Conservation (phyloP, 1,140 invertebrate species). For the Eciton burchellii region DNA sequence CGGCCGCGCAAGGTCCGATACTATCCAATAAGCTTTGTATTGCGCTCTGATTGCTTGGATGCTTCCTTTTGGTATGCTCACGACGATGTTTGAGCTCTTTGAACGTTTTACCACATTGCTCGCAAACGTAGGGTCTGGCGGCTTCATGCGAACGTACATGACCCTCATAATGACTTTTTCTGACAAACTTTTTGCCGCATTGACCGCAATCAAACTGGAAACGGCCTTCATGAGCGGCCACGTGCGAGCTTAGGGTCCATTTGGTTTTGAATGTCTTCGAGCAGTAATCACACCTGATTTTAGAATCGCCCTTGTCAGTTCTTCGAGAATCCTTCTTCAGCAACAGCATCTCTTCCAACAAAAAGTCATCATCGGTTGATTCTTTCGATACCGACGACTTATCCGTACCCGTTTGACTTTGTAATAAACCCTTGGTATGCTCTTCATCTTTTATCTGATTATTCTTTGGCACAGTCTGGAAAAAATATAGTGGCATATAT, state of each 20-base stretch:
- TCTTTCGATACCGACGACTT: constrained; percentile 62
- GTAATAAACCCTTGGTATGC: constrained; percentile 71
- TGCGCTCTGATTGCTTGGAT: constrained; percentile 78
- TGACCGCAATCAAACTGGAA: constrained; percentile 83
- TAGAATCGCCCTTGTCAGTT: constrained; percentile 48
- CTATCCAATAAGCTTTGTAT: constrained; percentile 82
- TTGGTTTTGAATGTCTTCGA: constrained; percentile 85
- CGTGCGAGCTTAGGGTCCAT: constrained; percentile 84
- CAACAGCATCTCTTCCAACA: constrained; percentile 82
- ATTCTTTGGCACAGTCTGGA: constrained; percentile 23
- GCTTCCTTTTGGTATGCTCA: constrained; percentile 83
- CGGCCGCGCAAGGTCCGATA: constrained; percentile 79
- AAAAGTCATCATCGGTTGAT: constrained; percentile 78
- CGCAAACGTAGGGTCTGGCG: constrained; percentile 82
- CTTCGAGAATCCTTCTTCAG: constrained; percentile 77
- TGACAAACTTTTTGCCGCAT: constrained; percentile 84
- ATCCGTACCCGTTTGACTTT: constrained; percentile 45
- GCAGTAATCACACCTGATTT: constrained; percentile 83
- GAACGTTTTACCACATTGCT: constrained; percentile 83
- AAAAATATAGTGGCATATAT: background rate
- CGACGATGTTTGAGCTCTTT: constrained; percentile 84
- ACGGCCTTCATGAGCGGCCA: constrained; percentile 83
- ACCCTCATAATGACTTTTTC: constrained; percentile 84
- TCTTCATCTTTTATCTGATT: constrained; percentile 72
- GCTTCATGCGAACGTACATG: constrained; percentile 83